A percentile compares a stretch with the other conserved stretches of the same genome.
Conservation (phyloP, 2,113 vertebrate species). For the Pyxicephalus adspersus region DNA sequence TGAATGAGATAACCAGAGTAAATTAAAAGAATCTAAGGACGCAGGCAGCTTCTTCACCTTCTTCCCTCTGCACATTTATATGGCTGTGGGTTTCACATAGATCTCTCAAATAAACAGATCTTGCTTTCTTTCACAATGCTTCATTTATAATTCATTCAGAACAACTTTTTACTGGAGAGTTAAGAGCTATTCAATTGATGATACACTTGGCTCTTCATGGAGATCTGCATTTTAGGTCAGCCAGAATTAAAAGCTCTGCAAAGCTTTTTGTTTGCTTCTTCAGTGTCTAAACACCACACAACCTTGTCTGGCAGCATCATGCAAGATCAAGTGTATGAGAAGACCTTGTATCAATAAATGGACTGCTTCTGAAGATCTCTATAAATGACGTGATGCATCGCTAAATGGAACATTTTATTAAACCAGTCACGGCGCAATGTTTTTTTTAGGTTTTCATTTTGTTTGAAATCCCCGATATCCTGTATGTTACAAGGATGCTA, state of each 20-base stretch:
- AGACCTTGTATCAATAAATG: conserved; percentile 31
- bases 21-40: conserved; percentile 36
- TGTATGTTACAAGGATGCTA: too few relatives aligned
- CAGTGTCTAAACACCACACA: conserved; percentile 18
- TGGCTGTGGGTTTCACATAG: conserved; percentile 38
- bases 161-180: conserved; percentile 56
- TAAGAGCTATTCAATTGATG: conserved; percentile 48
- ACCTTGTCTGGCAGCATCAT: conserved; percentile 21
- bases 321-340: conserved; percentile 29
- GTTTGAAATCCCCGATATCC: not conserved
- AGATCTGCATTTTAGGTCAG: conserved; percentile 55
- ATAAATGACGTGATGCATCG: conserved; percentile 7
- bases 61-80: conserved; percentile 50
- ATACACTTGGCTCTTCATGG: conserved; percentile 50
- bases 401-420: not conserved
- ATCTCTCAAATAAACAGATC: conserved; percentile 57
- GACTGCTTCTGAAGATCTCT: not conserved
- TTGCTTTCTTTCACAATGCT: conserved; percentile 59
- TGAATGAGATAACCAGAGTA: conserved; percentile 34
- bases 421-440: not conserved
- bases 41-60: conserved; percentile 1
- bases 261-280: conserved; percentile 50
- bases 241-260: conserved; percentile 55
- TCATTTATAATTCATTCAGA: conserved; percentile 63
- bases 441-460: not conserved